A percentile compares a stretch with the other conserved stretches of the same genome.
Conservation (phyloP, 2,888 invertebrate species). For the Hoplodrina blanda region DNA sequence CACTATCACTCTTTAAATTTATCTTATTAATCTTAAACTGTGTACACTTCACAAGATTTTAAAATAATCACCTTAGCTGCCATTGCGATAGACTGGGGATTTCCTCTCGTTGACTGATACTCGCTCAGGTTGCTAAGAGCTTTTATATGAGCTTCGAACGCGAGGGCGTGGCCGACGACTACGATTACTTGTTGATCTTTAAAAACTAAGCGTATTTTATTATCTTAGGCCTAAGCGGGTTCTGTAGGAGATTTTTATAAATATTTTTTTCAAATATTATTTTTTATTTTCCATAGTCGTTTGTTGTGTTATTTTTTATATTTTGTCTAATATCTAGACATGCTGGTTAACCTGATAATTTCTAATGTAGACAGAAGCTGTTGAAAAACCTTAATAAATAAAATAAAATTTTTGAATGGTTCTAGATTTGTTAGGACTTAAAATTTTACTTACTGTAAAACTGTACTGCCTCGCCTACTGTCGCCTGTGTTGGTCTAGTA, state of each 20-base stretch:
- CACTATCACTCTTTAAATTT: slow-evolving; percentile 12
- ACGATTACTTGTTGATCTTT: slow-evolving; percentile 83
- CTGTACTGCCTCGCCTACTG: no score
- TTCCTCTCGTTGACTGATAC: slow-evolving; percentile 84
- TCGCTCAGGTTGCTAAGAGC: slow-evolving; percentile 73
- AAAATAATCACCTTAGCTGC: slow-evolving; percentile 85
- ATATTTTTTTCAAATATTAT: no score
- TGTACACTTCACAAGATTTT: slow-evolving; percentile 66
- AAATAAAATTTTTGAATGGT: no score
- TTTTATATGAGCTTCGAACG: slow-evolving; percentile 82
- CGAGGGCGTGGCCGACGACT: slow-evolving; percentile 82
- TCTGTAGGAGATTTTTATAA: slow-evolving; percentile 29
- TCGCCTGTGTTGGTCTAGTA: no score
- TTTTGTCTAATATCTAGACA: no score
- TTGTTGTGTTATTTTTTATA: no score
- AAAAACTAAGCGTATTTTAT: slow-evolving; percentile 64
- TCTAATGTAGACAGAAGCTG: no score
- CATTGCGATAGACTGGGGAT: slow-evolving; percentile 84
- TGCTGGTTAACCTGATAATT: no score
- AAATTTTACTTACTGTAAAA: no score
- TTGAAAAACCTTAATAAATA: no score
- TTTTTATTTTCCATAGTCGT: no score
- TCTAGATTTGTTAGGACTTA: no score
- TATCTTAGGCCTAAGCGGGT: slow-evolving; percentile 42
- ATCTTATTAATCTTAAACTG: slow-evolving; percentile 10